Evolutionary conservation across 1,140 invertebrate genomes (phyloP).

Genomic region (Aphelinus atriplicis): DNA sequence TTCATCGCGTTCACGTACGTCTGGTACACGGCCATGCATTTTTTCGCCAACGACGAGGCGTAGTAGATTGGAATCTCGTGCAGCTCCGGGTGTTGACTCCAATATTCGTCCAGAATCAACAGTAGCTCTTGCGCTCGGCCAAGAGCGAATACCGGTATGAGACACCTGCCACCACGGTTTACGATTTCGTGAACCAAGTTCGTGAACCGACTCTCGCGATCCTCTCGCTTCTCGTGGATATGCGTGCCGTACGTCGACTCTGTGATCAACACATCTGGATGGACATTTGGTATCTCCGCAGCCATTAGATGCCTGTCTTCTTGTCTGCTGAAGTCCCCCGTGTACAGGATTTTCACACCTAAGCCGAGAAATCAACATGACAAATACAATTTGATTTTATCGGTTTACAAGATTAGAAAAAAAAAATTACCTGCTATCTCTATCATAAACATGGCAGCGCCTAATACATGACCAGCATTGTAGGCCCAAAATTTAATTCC

Average conservation of each 20-base stretch:
- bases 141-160: conserved; percentile 98
- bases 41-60: conserved; percentile 98
- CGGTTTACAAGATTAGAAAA: not conserved
- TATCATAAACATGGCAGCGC: conserved; percentile 99
- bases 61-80: conserved; percentile 99
- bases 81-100: conserved; percentile 96
- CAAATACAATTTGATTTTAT: too few species aligned
- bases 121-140: conserved; percentile 97
- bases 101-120: conserved; percentile 98
- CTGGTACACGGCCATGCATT: conserved; percentile 99
- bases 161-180: conserved; percentile 91
- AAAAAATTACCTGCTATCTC: conserved; percentile 94
- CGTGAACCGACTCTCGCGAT: conserved; percentile 95
- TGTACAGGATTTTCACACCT: conserved; percentile 85
- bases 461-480: conserved; percentile 98
- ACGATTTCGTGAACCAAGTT: conserved; percentile 96
- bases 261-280: conserved; percentile 96
- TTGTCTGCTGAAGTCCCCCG: conserved; percentile 98
- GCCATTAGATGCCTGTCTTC: conserved; percentile 99
- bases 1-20: conserved; percentile 99
- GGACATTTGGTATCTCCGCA: conserved; percentile 95
- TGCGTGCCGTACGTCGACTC: conserved; percentile 99
- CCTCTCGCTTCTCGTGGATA: conserved; percentile 98
- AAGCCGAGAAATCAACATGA: conserved; percentile 13
- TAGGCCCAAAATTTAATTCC: conserved; percentile 99